Percentiles rank a stretch among this genome's conserved stretches.
These are phyloP conservation scores for Pseudorasbora parva DNA, from an alignment of 2,113 vertebrate genomes.

Conservation along the genomic window DNA sequence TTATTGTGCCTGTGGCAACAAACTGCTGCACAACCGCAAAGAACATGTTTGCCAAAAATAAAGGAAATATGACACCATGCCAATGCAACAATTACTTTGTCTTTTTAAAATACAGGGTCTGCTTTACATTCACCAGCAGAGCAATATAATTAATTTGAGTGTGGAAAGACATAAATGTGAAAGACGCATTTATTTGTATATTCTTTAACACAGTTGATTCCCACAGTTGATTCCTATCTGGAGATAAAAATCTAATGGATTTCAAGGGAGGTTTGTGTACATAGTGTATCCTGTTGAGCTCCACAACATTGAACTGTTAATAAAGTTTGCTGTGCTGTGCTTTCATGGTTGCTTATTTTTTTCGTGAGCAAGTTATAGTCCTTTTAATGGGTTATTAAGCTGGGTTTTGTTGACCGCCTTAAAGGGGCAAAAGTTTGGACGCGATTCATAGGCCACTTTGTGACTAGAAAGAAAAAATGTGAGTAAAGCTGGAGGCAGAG, in stretches of 20 bases:
- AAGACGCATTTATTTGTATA: too few relatives aligned
- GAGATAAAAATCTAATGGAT: neutral
- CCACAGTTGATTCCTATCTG: too few relatives aligned
- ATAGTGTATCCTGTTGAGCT: neutral
- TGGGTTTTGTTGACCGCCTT: neutral
- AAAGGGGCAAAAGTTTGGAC: too few relatives aligned
- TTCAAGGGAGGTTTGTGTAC: neutral
- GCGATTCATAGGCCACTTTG: too few relatives aligned
- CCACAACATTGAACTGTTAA: neutral
- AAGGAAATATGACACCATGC: neutral
- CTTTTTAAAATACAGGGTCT: too few relatives aligned
- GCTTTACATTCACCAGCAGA: too few relatives aligned
- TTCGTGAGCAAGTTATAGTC: neutral
- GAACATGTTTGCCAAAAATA: slow-evolving; percentile 21
- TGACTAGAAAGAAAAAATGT: too few relatives aligned
- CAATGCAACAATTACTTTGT: neutral
- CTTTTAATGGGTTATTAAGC: neutral
- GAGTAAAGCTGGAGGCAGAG: too few relatives aligned
- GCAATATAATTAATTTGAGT: too few relatives aligned
- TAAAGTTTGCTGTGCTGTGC: neutral
- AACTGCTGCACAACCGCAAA: neutral
- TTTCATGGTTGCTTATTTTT: neutral
- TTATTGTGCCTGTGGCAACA: neutral
- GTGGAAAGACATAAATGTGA: too few relatives aligned
- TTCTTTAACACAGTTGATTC: too few relatives aligned